Conservation (phyloP, 2,113 vertebrate species). For the Boleophthalmus pectinirostris region DNA sequence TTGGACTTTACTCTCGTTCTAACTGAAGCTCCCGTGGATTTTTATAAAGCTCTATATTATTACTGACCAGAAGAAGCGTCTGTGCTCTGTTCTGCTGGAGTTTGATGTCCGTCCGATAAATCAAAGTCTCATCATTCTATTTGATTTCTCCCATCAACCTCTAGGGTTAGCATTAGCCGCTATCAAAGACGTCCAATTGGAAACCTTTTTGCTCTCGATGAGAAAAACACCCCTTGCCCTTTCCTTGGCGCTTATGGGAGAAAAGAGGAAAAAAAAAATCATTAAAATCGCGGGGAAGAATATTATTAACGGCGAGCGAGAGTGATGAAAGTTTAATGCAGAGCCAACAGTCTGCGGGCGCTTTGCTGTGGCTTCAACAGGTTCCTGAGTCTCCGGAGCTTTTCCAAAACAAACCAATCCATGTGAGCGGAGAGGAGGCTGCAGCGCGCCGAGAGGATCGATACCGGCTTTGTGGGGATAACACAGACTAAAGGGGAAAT, state of each 20-base stretch:
- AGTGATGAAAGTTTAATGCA: conserved; percentile 77
- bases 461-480: conserved; percentile 28
- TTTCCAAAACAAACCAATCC: conserved; percentile 65
- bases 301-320: conserved; percentile 48
- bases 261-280: conserved; percentile 32
- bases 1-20: conserved; percentile 23
- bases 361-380: conserved; percentile 71
- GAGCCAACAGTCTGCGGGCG: conserved; percentile 62
- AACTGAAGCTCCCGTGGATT: conserved; percentile 53
- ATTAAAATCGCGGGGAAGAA: conserved; percentile 35
- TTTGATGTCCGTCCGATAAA: conserved; percentile 62
- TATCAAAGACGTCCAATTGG: conserved; percentile 70
- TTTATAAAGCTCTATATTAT: conserved; percentile 31
- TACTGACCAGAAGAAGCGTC: conserved; percentile 40
- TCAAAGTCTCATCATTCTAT: conserved; percentile 73
- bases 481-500: neutral
- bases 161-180: conserved; percentile 66
- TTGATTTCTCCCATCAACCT: conserved; percentile 67
- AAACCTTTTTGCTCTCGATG: conserved; percentile 65
- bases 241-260: conserved; percentile 54
- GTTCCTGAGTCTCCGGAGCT: conserved; percentile 67
- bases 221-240: conserved; percentile 45
- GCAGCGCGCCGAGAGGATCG: conserved; percentile 46
- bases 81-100: conserved; percentile 19
- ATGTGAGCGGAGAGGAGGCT: conserved; percentile 44